phyloP scores from a whole-genome alignment of 1,140 invertebrate genomes.

The Cydia splendana region DNA sequence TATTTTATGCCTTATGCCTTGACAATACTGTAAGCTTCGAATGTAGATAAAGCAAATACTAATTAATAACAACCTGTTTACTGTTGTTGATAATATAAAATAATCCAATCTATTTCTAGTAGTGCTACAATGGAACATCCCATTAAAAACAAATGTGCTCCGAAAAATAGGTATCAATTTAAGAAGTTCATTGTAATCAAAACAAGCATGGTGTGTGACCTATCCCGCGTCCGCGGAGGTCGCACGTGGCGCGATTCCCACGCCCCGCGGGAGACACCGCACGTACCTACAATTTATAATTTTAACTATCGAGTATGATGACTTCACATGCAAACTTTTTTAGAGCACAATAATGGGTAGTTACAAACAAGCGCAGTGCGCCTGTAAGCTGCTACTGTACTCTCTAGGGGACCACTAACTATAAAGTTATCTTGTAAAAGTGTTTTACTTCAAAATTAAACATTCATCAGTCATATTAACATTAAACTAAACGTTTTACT shows the following conservation, averaged over 20 bases:
- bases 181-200: neutral
- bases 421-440: no score
- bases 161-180: neutral
- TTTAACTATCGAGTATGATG: conserved; percentile 35
- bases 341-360: neutral
- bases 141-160: conserved; percentile 11
- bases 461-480: no score
- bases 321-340: neutral
- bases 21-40: no score
- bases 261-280: conserved; percentile 51
- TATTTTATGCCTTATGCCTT: no score
- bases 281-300: conserved; percentile 4
- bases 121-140: neutral
- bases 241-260: conserved; percentile 58
- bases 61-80: no score
- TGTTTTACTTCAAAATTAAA: no score
- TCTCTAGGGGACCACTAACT: no score
- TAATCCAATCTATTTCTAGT: neutral
- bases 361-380: neutral
- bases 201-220: conserved; percentile 2
- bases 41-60: no score
- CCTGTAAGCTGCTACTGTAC: no score
- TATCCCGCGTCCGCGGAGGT: conserved; percentile 43
- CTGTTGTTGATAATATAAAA: no score
- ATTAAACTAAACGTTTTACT: no score